These are phyloP conservation scores for Melopsittacus undulatus DNA, from an alignment of 2,797 vertebrate genomes.

Conservation along the genomic window DNA sequence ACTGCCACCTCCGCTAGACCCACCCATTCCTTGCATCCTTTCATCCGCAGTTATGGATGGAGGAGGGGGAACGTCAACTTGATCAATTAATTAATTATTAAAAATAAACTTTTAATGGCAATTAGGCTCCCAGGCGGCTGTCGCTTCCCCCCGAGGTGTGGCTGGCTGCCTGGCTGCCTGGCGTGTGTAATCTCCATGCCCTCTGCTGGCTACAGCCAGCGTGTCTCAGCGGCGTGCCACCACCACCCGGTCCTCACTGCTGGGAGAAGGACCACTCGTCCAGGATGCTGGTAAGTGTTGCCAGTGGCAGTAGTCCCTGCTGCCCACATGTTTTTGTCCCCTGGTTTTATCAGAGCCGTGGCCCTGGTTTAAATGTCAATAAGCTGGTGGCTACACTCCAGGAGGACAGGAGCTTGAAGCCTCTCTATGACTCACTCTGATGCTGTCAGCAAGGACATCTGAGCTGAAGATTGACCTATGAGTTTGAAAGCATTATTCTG, in stretches of 20 bases:
- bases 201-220: conserved; percentile 67
- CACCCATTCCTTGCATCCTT: not conserved
- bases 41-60: not conserved
- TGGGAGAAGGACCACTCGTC: not conserved
- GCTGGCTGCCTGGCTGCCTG: not conserved
- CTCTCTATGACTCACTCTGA: not conserved
- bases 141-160: not conserved
- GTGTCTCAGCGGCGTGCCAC: conserved; percentile 31
- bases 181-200: conserved; percentile 60
- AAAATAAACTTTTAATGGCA: not conserved
- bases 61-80: not conserved
- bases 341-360: not conserved
- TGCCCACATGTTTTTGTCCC: not conserved
- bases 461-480: not conserved
- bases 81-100: not conserved
- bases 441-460: not conserved
- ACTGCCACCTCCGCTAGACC: not conserved
- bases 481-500: not conserved
- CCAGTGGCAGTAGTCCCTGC: not conserved
- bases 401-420: not conserved
- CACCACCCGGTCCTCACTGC: not conserved
- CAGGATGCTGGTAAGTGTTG: not conserved
- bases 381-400: not conserved
- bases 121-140: not conserved
- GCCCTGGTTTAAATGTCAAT: not conserved